Base-by-base conservation (phyloP, 2,113 vertebrate genomes). In the Passer domesticus region DNA sequence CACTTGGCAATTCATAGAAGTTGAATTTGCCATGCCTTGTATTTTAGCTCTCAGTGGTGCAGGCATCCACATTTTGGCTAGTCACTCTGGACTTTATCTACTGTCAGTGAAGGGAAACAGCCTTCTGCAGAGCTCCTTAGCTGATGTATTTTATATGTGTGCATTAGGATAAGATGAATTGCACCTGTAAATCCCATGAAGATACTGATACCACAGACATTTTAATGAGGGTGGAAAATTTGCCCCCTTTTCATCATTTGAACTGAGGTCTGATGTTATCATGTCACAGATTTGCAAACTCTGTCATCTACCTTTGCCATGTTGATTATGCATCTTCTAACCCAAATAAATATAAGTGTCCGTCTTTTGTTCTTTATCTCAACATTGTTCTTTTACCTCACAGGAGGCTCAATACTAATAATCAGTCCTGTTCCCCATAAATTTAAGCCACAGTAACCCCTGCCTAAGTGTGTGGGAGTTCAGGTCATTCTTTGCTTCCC, bases 341-440 rank as follows among this genome's bases (percentile, higher is more conserved):
- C 12, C n/a, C 79, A 94, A 94, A 94, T 75, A 95, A 94, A 79
- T 53, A 37, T 7, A n/a, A 55, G 3, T 47, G 12, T 62, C 27
- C 20, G 44, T 84, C 60, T 94, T 91, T 92, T 94, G 30, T 78
- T 84, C 76, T 86, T 90, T 92, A 75, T 80, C 68, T 89, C 64
- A 49, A 5, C 12, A 28, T 78, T 83, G 52, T 56, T 88, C 56
- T 93, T 83, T 68, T 68, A 64, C 60, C 28, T 78, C 64, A 50
- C 39, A 70, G 79, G n/a, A 94, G n/a, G 41, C 13, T 90, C 55
- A 67, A 9, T 63, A 44, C 24, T 78, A 70, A 78, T 70, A 67
- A 78, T 33, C 13, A 75, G 13, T 23, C 17, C 13, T 6, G 2
- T 87, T 87, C 6, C 18, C 41, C 28, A 28, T 70, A 72, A 83